Evolutionary conservation across 2,888 invertebrate genomes (phyloP), one percentile per base, ranked within the genome.

Genomic region (Pristionchus entomophagus): DNA sequence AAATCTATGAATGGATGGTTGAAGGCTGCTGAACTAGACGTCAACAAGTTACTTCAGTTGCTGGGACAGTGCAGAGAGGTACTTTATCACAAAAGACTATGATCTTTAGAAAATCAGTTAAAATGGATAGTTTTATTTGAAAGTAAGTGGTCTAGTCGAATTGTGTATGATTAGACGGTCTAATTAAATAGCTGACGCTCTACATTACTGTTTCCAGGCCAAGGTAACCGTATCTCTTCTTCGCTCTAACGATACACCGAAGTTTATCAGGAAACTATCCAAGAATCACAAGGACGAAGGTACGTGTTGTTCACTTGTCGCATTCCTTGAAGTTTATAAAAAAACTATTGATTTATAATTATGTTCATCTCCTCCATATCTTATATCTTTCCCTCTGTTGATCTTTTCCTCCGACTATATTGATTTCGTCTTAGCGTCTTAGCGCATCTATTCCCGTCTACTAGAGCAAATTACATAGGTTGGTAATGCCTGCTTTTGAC

Each of bases 1-100:
- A 95, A 96, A 90, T 95, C 97, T 86, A 96, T 97, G 77, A 96
- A 97, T 93, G 95, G 95, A 91, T 99, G 98, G 98, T 94, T 98
- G 84, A 96, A 96, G 86, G 97, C 97, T 94, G 96, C 96, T 84
- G 96, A 96, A 88, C 96, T 96, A 94, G 97, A 98, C 94, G 96
- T 96, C 96, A 96, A 97, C 17, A 95, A 98, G 73, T 96, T 98
- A 26, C 95, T 96, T 91, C 97, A 98, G 94, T 95, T 98, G 87
- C 94, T 98, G 89, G 96, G 96, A 94, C 95, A 98, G 49, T 95
- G 97, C 85, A 95, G 97, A 81, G 95, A 96, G 78, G 96, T 97
- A 49, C 2, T 22, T 41, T 35, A 17, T 5, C 19, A 56, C n/a
- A n/a, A n/a, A n/a, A n/a, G n/a, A n/a, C n/a, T n/a, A n/a, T n/a